Evolutionary conservation across 2,888 invertebrate species (phyloP).

Genomic region (Aromia moschata): DNA sequence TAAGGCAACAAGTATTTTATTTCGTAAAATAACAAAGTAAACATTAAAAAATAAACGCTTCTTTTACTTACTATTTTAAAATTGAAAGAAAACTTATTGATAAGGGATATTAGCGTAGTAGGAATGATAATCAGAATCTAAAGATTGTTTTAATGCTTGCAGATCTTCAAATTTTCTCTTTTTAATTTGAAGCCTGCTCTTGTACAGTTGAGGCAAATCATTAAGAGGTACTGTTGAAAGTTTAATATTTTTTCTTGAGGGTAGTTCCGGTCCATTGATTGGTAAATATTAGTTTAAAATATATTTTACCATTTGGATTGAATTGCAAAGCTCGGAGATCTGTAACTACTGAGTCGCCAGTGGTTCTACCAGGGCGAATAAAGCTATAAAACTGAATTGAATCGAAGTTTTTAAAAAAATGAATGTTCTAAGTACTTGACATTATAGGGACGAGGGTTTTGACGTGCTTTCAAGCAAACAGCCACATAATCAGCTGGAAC

Average conservation of each 20-base stretch:
- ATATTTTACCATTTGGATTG: slow-evolving; percentile 1
- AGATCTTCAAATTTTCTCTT: neutral
- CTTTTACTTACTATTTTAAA: too few species aligned
- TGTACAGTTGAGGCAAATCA: neutral
- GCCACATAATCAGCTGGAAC: slow-evolving; percentile 1
- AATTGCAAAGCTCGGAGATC: slow-evolving; percentile 30
- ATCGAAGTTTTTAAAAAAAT: slow-evolving; percentile 18
- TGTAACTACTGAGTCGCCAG: slow-evolving; percentile 29
- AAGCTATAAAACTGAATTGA: slow-evolving; percentile 24
- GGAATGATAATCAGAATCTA: neutral
- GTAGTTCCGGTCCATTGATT: neutral
- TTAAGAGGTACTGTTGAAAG: neutral
- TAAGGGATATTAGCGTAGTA: neutral
- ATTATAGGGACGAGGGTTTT: slow-evolving; percentile 1
- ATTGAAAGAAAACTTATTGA: too few species aligned
- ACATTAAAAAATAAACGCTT: too few species aligned
- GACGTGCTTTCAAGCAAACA: neutral
- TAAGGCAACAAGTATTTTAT: too few species aligned
- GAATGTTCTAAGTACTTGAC: slow-evolving; percentile 11
- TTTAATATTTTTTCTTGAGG: neutral
- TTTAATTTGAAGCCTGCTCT: neutral
- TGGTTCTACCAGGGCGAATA: slow-evolving; percentile 28
- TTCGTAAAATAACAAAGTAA: too few species aligned
- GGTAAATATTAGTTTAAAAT: neutral
- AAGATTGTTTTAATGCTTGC: neutral